Percentiles rank a stretch among this genome's conserved stretches.
phyloP scores from a whole-genome alignment of 2,888 invertebrate genomes.

The Leptopilina drosophilae region DNA sequence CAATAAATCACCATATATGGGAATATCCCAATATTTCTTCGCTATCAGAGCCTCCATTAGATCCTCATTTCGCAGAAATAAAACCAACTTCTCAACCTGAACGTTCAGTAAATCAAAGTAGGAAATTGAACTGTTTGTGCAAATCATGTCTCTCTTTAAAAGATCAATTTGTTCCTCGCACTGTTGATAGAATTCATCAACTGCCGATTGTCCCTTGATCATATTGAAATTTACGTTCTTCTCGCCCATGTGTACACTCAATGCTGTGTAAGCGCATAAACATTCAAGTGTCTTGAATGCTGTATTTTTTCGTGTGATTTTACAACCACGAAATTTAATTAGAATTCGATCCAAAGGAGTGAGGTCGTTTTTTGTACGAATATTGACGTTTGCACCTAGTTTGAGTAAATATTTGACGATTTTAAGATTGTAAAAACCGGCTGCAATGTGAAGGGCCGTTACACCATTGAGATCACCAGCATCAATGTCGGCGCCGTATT shows the following conservation, averaged over 20 bases:
- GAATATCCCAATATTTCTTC: constrained; percentile 7
- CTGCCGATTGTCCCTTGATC: background rate
- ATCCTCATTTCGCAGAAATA: constrained; percentile 4
- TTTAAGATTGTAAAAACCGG: background rate
- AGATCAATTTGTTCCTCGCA: background rate
- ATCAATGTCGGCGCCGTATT: constrained; percentile 30
- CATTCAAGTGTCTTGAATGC: background rate
- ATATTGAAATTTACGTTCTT: background rate
- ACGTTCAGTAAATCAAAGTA: constrained; percentile 15
- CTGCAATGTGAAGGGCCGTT: constrained; percentile 22
- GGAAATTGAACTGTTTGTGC: constrained; percentile 7
- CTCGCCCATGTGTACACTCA: background rate
- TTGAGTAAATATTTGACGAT: background rate
- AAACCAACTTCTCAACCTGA: background rate
- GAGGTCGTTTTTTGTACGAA: background rate
- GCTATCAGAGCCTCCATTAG: background rate
- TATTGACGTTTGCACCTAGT: constrained; percentile 9
- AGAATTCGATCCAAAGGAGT: constrained; percentile 14
- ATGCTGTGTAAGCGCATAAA: constrained; percentile 12
- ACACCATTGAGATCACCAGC: constrained; percentile 8
- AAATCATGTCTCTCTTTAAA: background rate
- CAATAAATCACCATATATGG: background rate
- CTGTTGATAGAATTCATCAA: constrained; percentile 20
- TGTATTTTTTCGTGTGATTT: background rate
- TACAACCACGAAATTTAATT: background rate